Evolutionary conservation across 1,140 invertebrate species (phyloP), one percentile per base, ranked within the genome.

Genomic region (Galleria mellonella): DNA sequence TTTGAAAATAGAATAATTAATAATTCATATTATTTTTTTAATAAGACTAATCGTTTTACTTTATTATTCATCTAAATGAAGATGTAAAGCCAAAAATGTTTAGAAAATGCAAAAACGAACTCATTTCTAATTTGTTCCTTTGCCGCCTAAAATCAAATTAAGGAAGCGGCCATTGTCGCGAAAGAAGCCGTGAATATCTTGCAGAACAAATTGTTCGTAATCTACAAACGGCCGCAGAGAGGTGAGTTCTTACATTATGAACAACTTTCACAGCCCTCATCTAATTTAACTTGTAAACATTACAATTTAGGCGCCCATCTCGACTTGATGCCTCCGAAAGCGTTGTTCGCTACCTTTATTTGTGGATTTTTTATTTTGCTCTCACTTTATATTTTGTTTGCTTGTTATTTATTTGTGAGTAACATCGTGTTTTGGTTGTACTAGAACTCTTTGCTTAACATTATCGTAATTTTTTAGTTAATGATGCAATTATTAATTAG

Each of bases 251-350:
- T 47, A 55, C 62, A 65, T 69, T 65, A 69, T 69, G 65, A 65
- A 65, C 65, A 65, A 69, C 62, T 69, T 64, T 54, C 47, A 60
- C 56, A 40, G 54, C 55, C 47, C 60, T 68, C 65, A 57, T 60
- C 64, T 72, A 66, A 72, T 72, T 72, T 72, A 72, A 69, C 69
- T 72, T 67, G 69, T 72, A 72, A 72, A 69, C 69, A 69, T 69
- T 66, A 72, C 62, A 69, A 69, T 72, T 69, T 69, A 72, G 55
- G 43, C 59, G 47, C 55, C 59, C 58, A 62, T 69, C 61, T 57
- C 62, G 58, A 63, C 59, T 69, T 65, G 62, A 69, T 69, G 62
- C 55, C 52, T 55, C 56, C 54, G 47, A 65, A 69, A 72, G 58
- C 63, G 58, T 55, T 60, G 64, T 69, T 62, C 57, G 42, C 62